phyloP scores from a whole-genome alignment of 2,797 vertebrate species.

The Gymnothorax reevesii region DNA sequence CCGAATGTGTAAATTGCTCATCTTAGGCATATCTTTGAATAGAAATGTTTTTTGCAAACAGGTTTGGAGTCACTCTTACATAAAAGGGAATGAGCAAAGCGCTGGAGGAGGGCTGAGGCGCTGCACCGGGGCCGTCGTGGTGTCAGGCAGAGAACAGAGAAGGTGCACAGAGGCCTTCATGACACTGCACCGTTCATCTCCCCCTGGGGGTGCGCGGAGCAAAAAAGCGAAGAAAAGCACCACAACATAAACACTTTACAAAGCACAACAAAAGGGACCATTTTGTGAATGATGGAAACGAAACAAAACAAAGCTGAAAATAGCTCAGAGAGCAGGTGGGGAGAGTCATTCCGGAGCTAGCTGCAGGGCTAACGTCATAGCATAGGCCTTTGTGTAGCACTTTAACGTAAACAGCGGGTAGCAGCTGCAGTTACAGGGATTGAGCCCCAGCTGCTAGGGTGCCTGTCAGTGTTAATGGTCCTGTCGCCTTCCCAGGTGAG shows the following conservation, averaged over 20 bases:
- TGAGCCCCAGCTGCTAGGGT: neutral
- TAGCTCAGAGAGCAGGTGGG: neutral
- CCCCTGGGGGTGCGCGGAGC: neutral
- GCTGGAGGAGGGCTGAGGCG: neutral
- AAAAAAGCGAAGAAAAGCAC: neutral
- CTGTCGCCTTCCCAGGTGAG: neutral
- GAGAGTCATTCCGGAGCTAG: neutral
- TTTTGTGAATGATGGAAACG: neutral
- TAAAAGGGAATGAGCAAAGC: neutral
- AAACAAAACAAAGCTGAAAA: neutral
- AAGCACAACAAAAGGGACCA: neutral
- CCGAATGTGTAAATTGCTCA: no score
- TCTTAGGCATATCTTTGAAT: conserved; percentile 29
- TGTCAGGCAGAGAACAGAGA: neutral
- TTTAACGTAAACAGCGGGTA: neutral
- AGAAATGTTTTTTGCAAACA: conserved; percentile 43
- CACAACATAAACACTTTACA: neutral
- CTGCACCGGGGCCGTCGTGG: neutral
- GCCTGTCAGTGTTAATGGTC: neutral
- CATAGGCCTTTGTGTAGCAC: neutral
- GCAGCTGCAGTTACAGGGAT: neutral
- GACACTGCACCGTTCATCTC: neutral
- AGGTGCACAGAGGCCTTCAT: neutral
- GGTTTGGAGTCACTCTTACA: conserved; percentile 25
- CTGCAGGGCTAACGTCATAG: neutral